These are phyloP conservation scores for Xestia rhomboidea DNA, from an alignment of 2,888 invertebrate species.

Conservation along the genomic window DNA sequence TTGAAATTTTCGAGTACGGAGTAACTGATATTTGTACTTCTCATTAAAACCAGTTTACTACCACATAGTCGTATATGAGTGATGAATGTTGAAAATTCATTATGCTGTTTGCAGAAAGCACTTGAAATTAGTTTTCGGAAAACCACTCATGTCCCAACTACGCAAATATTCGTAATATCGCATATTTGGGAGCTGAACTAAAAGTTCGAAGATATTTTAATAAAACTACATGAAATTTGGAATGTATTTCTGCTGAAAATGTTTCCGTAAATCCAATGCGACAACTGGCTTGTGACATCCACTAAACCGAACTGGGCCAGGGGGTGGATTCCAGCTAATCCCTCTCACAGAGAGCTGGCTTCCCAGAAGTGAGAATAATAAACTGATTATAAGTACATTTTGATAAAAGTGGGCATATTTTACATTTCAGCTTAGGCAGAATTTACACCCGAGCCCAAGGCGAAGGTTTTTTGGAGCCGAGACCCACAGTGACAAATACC, in stretches of 20 bases:
- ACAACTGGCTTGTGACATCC: background rate
- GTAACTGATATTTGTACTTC: background rate
- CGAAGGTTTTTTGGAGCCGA: too few relatives aligned
- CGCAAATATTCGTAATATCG: too few relatives aligned
- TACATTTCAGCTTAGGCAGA: background rate
- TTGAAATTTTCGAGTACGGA: background rate
- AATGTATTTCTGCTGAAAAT: background rate
- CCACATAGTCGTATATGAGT: too few relatives aligned
- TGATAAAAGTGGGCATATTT: background rate
- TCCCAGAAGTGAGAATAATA: too few relatives aligned
- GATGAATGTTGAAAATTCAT: background rate
- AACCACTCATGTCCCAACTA: background rate
- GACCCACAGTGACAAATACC: too few relatives aligned
- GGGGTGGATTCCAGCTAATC: background rate
- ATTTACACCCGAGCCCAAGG: background rate
- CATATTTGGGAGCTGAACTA: background rate
- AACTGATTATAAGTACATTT: background rate
- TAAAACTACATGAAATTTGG: background rate
- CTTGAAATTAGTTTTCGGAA: background rate
- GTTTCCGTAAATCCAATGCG: background rate
- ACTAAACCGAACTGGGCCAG: background rate
- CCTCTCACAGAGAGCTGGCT: background rate
- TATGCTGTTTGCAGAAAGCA: background rate
- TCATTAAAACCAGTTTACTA: background rate
- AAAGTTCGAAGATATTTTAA: slow-evolving; percentile 1